A percentile compares a stretch with the other conserved stretches of the same genome.
Conservation (phyloP, 2,797 vertebrate genomes). For the Pachyuromys duprasi region DNA sequence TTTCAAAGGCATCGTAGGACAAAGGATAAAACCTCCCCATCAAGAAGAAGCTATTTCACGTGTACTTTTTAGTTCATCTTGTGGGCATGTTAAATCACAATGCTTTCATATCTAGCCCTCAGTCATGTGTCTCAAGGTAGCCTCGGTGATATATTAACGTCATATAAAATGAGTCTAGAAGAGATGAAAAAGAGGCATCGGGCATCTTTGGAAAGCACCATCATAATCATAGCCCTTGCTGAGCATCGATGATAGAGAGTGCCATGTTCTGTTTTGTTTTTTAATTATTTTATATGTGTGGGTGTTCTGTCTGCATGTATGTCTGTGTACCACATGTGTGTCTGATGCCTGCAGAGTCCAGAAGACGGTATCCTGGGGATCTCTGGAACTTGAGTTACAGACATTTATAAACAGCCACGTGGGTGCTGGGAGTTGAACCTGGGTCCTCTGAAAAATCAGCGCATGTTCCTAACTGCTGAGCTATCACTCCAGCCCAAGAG, state of each 20-base stretch:
- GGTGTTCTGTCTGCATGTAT: background rate
- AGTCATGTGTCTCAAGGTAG: background rate
- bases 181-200: background rate
- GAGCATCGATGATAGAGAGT: background rate
- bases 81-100: background rate
- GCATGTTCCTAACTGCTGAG: background rate
- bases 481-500: background rate
- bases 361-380: background rate
- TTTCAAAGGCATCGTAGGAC: background rate
- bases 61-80: background rate
- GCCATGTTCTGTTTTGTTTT: background rate
- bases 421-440: background rate
- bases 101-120: background rate
- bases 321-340: background rate
- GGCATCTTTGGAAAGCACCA: accelerated
- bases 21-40: background rate
- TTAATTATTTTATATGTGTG: background rate
- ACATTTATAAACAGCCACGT: background rate
- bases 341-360: background rate
- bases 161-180: background rate
- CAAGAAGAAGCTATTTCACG: background rate
- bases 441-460: background rate
- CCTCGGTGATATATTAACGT: background rate
- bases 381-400: background rate
- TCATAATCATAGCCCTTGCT: accelerated